phyloP scores from a whole-genome alignment of 2,113 vertebrate species.

The Nannospalax galili region DNA sequence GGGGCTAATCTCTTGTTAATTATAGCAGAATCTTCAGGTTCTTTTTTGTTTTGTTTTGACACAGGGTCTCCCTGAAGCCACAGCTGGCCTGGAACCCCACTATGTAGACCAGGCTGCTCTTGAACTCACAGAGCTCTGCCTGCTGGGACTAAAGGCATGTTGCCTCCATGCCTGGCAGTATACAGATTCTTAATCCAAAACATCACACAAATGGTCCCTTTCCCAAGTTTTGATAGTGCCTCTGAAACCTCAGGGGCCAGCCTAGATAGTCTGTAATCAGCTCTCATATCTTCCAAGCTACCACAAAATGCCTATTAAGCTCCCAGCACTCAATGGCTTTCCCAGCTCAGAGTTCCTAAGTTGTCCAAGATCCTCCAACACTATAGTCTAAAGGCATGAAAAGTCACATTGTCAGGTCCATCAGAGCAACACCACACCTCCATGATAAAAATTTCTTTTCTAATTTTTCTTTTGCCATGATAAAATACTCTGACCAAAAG shows the following conservation, averaged over 20 bases:
- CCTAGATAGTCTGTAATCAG: background rate
- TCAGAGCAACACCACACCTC: background rate
- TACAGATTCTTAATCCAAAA: background rate
- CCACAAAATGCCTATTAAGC: background rate
- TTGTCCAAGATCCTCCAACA: background rate
- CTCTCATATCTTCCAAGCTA: background rate
- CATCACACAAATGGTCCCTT: background rate
- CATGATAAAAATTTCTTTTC: background rate
- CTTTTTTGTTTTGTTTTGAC: too few species aligned
- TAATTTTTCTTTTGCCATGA: background rate
- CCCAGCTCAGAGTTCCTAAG: background rate
- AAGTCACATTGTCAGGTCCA: background rate
- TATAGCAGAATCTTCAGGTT: too few species aligned
- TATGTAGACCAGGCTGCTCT: too few species aligned
- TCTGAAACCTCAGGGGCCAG: background rate
- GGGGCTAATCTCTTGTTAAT: too few species aligned
- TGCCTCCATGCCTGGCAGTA: too few species aligned
- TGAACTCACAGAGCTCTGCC: too few species aligned
- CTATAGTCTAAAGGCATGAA: background rate
- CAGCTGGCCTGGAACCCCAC: too few species aligned
- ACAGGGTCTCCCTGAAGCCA: too few species aligned
- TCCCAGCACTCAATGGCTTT: background rate
- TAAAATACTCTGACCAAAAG: background rate
- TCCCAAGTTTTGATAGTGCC: background rate
- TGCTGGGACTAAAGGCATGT: too few species aligned